Evolutionary conservation across 2,888 invertebrate species (phyloP).

Genomic region (Caenorhabditis sp.): DNA sequence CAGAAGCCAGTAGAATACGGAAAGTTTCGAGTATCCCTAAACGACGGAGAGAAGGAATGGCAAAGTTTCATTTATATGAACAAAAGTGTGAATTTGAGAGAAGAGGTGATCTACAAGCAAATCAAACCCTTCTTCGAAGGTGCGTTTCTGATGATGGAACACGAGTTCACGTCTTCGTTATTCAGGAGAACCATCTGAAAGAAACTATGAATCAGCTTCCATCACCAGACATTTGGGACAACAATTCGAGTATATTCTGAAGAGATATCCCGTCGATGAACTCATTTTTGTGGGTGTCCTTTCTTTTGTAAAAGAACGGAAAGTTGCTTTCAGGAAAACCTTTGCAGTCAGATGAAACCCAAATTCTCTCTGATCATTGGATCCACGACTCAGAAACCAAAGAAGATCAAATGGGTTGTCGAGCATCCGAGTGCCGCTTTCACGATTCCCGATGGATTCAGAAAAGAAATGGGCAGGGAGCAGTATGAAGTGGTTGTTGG

Average conservation of each 20-base stretch:
- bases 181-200: constrained; percentile 36
- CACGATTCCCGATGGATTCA: constrained; percentile 52
- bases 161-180: neutral
- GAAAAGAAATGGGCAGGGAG: constrained; percentile 39
- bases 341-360: constrained; percentile 62
- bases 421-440: constrained; percentile 57
- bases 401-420: constrained; percentile 48
- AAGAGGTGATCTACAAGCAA: constrained; percentile 51
- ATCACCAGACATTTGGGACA: constrained; percentile 59
- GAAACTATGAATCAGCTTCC: constrained; percentile 45
- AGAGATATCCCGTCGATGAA: constrained; percentile 31
- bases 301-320: too few relatives aligned
- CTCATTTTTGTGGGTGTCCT: constrained; percentile 56
- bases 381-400: constrained; percentile 27
- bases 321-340: constrained; percentile 58
- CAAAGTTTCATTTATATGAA: constrained; percentile 57
- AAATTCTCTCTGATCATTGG: constrained; percentile 49
- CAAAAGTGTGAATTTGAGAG: constrained; percentile 39
- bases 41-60: constrained; percentile 41
- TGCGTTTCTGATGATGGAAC: neutral
- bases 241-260: constrained; percentile 46
- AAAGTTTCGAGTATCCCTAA: constrained; percentile 32
- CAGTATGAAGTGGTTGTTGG: constrained; percentile 30
- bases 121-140: constrained; percentile 56
- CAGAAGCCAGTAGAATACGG: constrained; percentile 59